A percentile compares a stretch with the other conserved stretches of the same genome.
These are phyloP conservation scores for Staurois parvus DNA, from an alignment of 2,797 vertebrate genomes.

Conservation along the genomic window DNA sequence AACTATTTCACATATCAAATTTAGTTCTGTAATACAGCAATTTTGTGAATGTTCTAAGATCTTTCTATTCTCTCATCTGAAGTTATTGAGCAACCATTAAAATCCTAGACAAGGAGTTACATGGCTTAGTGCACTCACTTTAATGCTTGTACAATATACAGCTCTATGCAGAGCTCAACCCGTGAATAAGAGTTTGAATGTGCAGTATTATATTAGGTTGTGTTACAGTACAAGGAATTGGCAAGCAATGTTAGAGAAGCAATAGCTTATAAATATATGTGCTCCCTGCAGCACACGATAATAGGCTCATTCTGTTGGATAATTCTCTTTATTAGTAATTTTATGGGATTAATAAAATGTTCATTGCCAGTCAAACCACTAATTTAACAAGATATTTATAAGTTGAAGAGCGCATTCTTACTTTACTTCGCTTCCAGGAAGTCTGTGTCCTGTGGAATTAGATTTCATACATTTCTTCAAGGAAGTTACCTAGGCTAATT, in stretches of 20 bases:
- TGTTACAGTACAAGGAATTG: slow-evolving; percentile 39
- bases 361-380: slow-evolving; percentile 59
- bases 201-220: slow-evolving; percentile 14
- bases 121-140: slow-evolving; percentile 19
- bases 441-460: slow-evolving; percentile 25
- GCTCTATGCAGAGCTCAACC: slow-evolving; percentile 11
- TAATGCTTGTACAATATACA: slow-evolving; percentile 16
- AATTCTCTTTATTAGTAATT: slow-evolving; percentile 60
- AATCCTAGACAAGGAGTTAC: slow-evolving; percentile 11
- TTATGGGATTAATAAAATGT: slow-evolving; percentile 60
- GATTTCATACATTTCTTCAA: slow-evolving; percentile 20
- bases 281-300: slow-evolving; percentile 54
- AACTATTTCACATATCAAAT: not conserved
- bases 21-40: not conserved
- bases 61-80: slow-evolving; percentile 12
- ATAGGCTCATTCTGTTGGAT: slow-evolving; percentile 58
- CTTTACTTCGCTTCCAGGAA: slow-evolving; percentile 40
- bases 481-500: slow-evolving; percentile 21
- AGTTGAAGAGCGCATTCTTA: slow-evolving; percentile 35
- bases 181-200: slow-evolving; percentile 26
- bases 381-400: slow-evolving; percentile 61
- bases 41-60: not conserved
- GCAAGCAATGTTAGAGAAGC: slow-evolving; percentile 35
- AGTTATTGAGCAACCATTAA: slow-evolving; percentile 12
- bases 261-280: slow-evolving; percentile 52